Evolutionary conservation across 2,797 vertebrate genomes (phyloP).

Genomic region (Poecilia wingei): DNA sequence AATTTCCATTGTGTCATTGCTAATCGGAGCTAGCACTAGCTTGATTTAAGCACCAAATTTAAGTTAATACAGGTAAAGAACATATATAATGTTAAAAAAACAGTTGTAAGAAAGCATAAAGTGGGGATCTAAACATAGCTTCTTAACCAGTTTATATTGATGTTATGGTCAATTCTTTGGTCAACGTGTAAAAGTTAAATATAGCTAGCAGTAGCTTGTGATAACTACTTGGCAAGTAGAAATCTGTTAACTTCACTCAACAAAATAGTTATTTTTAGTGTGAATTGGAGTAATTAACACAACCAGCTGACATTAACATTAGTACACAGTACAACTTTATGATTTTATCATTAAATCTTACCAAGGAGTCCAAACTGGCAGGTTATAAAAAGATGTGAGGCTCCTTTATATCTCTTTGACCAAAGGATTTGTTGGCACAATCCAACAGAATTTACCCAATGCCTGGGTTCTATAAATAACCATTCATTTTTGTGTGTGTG

Average conservation of each 20-base stretch:
- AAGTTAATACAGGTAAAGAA: neutral
- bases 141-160: neutral
- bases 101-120: neutral
- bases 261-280: neutral
- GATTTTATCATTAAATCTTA: neutral
- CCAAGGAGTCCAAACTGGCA: neutral
- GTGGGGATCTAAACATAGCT: neutral
- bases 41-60: neutral
- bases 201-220: neutral
- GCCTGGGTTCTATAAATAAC: neutral
- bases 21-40: neutral
- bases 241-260: neutral
- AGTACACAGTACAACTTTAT: neutral
- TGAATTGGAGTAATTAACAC: neutral
- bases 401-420: neutral
- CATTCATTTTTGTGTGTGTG: neutral
- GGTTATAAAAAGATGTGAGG: neutral
- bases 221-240: neutral
- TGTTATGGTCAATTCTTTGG: neutral
- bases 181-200: neutral
- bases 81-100: neutral
- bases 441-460: neutral
- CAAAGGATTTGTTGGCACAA: neutral
- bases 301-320: neutral
- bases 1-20: neutral